phyloP scores from a whole-genome alignment of 2,113 vertebrate genomes.

The Acrocephalus kingi region DNA sequence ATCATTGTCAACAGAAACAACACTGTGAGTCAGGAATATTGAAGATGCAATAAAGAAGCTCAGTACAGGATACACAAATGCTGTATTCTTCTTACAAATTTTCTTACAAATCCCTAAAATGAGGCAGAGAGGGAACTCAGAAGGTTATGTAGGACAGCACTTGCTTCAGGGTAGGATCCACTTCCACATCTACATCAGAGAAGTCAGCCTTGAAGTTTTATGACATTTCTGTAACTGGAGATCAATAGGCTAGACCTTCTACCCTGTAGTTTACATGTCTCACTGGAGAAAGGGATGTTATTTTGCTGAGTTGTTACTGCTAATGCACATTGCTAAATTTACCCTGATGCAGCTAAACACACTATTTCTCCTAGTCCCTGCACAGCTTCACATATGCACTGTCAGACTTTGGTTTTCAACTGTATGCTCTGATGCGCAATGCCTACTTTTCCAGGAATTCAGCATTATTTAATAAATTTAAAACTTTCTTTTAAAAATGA shows the following conservation, averaged over 20 bases:
- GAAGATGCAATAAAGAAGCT: background rate
- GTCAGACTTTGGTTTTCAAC: background rate
- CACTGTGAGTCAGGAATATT: background rate
- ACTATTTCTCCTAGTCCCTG: background rate
- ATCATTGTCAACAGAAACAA: background rate
- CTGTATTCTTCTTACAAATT: background rate
- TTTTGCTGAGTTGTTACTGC: background rate
- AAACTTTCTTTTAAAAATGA: background rate
- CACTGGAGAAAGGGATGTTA: background rate
- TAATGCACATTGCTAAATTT: background rate
- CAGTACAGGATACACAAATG: background rate
- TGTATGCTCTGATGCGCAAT: background rate
- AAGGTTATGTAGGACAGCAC: background rate
- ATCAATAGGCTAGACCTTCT: background rate
- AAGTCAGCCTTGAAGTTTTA: background rate
- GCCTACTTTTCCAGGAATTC: background rate
- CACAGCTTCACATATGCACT: rapidly evolving
- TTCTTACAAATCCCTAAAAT: background rate
- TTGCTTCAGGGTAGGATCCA: background rate
- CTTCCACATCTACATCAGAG: background rate
- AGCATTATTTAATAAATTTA: background rate
- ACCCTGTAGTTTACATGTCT: background rate
- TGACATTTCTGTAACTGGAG: background rate
- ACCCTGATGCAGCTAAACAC: background rate
- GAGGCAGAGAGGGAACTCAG: background rate